These are phyloP conservation scores for Coleophora flavipennella DNA, from an alignment of 2,888 invertebrate species.

Conservation along the genomic window DNA sequence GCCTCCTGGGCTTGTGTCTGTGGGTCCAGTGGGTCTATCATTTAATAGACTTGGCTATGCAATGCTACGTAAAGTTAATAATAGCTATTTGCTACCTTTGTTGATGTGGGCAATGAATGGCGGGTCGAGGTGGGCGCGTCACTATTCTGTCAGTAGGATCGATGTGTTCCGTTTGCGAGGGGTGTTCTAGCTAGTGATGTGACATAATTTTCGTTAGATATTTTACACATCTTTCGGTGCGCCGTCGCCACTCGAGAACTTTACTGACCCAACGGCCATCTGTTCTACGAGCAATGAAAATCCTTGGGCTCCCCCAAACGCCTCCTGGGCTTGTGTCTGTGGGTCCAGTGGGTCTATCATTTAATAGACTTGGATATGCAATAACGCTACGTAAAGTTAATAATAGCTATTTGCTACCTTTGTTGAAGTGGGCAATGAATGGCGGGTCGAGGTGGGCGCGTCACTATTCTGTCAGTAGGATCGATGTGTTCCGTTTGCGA, in stretches of 20 bases:
- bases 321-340: too few species aligned
- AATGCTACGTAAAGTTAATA: constrained; percentile 42
- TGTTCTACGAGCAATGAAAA: too few species aligned
- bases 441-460: constrained; percentile 55
- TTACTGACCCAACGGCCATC: too few species aligned
- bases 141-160: constrained; percentile 48
- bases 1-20: too few species aligned
- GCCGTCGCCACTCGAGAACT: too few species aligned
- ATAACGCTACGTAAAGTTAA: constrained; percentile 37
- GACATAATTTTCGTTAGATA: constrained; percentile 6
- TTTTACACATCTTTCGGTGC: too few species aligned
- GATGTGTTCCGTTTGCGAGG: constrained; percentile 27
- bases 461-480: constrained; percentile 50
- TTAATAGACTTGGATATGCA: constrained; percentile 32
- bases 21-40: constrained; percentile 29
- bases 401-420: constrained; percentile 66
- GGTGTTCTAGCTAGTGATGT: constrained; percentile 35
- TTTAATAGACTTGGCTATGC: constrained; percentile 34
- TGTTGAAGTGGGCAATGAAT: constrained; percentile 61
- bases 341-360: constrained; percentile 29
- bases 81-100: constrained; percentile 66
- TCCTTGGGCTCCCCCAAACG: constrained; percentile 38
- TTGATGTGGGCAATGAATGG: constrained; percentile 58
- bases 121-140: constrained; percentile 57
- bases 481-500: constrained; percentile 28